Base-by-base conservation (phyloP, 2,888 invertebrate species). In the Heliconius ethilla region DNA sequence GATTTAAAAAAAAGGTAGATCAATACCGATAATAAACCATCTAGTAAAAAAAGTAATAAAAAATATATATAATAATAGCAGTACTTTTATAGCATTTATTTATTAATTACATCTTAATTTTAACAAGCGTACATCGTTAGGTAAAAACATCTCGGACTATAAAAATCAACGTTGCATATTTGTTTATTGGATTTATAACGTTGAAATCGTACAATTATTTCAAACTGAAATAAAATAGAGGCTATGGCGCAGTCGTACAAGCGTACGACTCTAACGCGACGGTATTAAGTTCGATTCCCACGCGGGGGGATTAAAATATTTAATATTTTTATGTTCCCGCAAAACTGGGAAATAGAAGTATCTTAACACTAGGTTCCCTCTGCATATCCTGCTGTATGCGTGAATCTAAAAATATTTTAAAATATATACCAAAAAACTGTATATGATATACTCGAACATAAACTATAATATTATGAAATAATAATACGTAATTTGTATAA, bases 151-250 rank as follows among this genome's bases (percentile, higher is more conserved):
- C 11, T 27, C 13, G 6, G 10, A 22, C 15, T 45, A 51, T 70
- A 70, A 70, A n/a, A 51, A 27, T 51, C 27, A 70, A 27, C 29
- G 18, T 10, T n/a, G 10, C 9, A 70, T 51, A 51, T 51, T 70
- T 45, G 70, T 70, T 51, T 51, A 22, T 37, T 70, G 27, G 27
- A 51, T 70, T 45, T 70, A 2, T 51, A 70, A 70, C 51, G 70
- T 51, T 70, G 40, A 18, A 25, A 45, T 51, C 27, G 18, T 27
- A 70, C 18, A 51, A 10, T 70, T 27, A 51, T 70, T 10, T 70
- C 15, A 4, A 70, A 27, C 10, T 45, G 2, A 18, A 18, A 59
- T 59, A n/a, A 59, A 59, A 59, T n/a, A 22, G 11, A n/a, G n/a
- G 11, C 7, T 18, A 0, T 7, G 3, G 51, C 51, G 45, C 15